Conservation (phyloP, 2,113 vertebrate genomes). For the Trichechus manatus region DNA sequence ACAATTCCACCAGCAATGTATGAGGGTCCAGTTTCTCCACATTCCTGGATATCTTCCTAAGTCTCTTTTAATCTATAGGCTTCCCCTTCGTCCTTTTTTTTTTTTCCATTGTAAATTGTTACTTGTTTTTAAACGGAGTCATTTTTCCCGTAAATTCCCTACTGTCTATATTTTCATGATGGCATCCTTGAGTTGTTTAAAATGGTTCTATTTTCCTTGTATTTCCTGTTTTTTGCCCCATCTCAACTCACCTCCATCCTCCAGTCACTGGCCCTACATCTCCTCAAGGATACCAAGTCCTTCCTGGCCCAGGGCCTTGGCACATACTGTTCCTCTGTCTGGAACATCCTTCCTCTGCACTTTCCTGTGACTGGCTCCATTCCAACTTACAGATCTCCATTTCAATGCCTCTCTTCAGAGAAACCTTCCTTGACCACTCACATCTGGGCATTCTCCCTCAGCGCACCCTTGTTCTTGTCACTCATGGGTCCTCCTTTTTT, state of each 20-base stretch:
- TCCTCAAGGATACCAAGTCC: not conserved
- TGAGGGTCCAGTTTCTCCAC: not conserved
- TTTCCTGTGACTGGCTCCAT: not conserved
- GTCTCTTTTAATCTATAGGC: not conserved
- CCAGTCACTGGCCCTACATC: not conserved
- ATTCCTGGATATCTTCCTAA: not conserved
- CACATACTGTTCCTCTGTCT: not conserved
- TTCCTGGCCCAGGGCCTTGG: constrained; percentile 6
- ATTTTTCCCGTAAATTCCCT: not conserved
- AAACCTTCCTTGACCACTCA: not conserved
- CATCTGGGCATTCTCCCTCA: not conserved
- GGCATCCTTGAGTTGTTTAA: not conserved
- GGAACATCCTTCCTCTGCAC: not conserved
- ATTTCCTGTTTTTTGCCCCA: not conserved
- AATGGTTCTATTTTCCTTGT: not conserved
- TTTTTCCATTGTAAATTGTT: not conserved
- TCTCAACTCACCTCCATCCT: not conserved
- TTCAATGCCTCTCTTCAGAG: not conserved
- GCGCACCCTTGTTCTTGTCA: not conserved
- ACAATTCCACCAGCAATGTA: not conserved
- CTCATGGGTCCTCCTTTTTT: not conserved
- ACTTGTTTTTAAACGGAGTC: not conserved
- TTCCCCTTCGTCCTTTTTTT: not conserved
- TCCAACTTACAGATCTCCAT: not conserved
- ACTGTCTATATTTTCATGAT: not conserved